These are phyloP conservation scores for Calliphora vicina DNA, from an alignment of 1,140 invertebrate species.

Conservation along the genomic window DNA sequence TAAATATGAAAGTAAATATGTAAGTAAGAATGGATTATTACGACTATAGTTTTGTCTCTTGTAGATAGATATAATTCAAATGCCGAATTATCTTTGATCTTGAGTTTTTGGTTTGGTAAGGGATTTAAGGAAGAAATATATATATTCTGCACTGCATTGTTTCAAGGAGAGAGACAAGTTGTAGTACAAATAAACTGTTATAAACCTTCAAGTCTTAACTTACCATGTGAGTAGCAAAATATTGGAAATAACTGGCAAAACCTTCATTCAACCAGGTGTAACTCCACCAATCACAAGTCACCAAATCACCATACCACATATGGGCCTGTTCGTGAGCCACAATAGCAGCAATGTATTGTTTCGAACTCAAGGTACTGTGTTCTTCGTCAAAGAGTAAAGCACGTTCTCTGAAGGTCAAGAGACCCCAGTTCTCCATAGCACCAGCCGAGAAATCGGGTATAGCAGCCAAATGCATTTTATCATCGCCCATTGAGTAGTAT, in stretches of 20 bases:
- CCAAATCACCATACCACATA: constrained; percentile 75
- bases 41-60: too few species aligned
- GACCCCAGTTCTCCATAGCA: constrained; percentile 87
- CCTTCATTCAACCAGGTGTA: constrained; percentile 76
- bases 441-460: constrained; percentile 83
- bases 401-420: constrained; percentile 71
- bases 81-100: too few species aligned
- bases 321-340: constrained; percentile 74
- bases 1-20: not conserved
- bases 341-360: constrained; percentile 67
- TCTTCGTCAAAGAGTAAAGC: constrained; percentile 67
- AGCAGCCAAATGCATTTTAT: constrained; percentile 76
- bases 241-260: constrained; percentile 75
- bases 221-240: constrained; percentile 69
- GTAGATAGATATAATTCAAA: too few species aligned
- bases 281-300: constrained; percentile 76
- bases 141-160: too few species aligned
- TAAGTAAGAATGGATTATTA: too few species aligned
- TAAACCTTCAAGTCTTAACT: not conserved
- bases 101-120: too few species aligned
- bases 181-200: too few species aligned
- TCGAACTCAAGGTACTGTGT: constrained; percentile 63
- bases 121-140: too few species aligned
- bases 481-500: constrained; percentile 62
- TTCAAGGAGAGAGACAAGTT: too few species aligned